Evolutionary conservation across 1,140 invertebrate species (phyloP).

Genomic region (Callitettix versicolor): DNA sequence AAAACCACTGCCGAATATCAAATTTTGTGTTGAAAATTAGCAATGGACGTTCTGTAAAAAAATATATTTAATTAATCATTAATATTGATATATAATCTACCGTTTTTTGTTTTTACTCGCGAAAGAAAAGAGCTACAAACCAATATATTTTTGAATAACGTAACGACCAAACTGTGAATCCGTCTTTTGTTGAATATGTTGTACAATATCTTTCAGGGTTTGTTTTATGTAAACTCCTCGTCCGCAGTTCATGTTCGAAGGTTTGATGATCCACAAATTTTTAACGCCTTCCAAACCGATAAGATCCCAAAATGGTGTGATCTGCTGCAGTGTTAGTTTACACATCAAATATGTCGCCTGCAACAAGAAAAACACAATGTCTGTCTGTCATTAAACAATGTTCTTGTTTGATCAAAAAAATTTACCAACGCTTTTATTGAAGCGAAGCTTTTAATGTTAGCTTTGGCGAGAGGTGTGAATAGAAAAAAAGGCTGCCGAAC

Average conservation of each 20-base stretch:
- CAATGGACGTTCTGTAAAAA: conserved; percentile 60
- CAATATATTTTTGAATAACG: conserved; percentile 92
- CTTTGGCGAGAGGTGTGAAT: too few species aligned
- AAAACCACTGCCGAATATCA: conserved; percentile 87
- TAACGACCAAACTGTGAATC: conserved; percentile 64
- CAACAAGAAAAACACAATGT: neutral
- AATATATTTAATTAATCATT: neutral
- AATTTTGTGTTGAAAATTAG: conserved; percentile 87
- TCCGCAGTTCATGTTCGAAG: conserved; percentile 84
- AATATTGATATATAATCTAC: neutral
- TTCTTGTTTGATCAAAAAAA: neutral
- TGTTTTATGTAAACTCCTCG: conserved; percentile 80
- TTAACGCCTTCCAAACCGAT: conserved; percentile 67
- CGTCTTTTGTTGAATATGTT: conserved; percentile 45
- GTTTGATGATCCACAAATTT: conserved; percentile 93
- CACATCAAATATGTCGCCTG: conserved; percentile 38
- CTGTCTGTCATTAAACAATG: neutral
- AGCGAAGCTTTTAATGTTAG: too few species aligned
- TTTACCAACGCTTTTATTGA: too few species aligned
- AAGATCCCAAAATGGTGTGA: conserved; percentile 64
- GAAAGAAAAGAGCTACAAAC: conserved; percentile 37
- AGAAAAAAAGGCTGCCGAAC: too few species aligned
- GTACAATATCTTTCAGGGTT: conserved; percentile 73
- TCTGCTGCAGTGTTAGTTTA: conserved; percentile 43
- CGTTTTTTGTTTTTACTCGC: neutral